Evolutionary conservation across 2,797 vertebrate species (phyloP).

Genomic region (Mareca penelope): DNA sequence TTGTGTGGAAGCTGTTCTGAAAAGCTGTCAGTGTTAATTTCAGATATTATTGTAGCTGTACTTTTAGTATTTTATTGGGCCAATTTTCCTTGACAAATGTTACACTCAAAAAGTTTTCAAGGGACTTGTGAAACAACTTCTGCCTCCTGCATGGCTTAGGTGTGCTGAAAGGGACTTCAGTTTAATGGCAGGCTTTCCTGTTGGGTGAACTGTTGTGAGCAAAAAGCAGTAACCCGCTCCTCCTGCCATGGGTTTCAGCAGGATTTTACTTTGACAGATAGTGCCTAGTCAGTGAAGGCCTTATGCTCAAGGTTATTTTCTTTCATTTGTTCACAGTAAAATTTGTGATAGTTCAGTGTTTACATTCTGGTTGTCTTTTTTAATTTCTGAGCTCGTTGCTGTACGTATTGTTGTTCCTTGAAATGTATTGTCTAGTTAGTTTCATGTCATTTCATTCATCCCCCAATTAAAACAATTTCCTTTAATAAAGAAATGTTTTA

Average conservation of each 20-base stretch:
- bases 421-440: background rate
- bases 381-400: background rate
- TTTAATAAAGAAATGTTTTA: background rate
- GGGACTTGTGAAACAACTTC: background rate
- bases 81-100: background rate
- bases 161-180: background rate
- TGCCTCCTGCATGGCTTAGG: background rate
- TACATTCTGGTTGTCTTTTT: background rate
- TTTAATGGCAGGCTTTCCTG: background rate
- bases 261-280: background rate
- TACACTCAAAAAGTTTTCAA: constrained; percentile 57
- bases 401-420: background rate
- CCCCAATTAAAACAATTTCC: background rate
- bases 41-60: background rate
- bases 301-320: background rate
- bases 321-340: background rate
- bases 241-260: background rate
- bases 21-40: background rate
- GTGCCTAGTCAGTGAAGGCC: constrained; percentile 8
- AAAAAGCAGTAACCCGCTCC: background rate
- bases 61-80: background rate
- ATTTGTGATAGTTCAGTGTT: background rate
- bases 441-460: background rate
- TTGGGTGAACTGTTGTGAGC: background rate
- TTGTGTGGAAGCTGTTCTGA: background rate